Evolutionary conservation across 1,140 invertebrate genomes (phyloP).

Genomic region (Artemia franciscana): DNA sequence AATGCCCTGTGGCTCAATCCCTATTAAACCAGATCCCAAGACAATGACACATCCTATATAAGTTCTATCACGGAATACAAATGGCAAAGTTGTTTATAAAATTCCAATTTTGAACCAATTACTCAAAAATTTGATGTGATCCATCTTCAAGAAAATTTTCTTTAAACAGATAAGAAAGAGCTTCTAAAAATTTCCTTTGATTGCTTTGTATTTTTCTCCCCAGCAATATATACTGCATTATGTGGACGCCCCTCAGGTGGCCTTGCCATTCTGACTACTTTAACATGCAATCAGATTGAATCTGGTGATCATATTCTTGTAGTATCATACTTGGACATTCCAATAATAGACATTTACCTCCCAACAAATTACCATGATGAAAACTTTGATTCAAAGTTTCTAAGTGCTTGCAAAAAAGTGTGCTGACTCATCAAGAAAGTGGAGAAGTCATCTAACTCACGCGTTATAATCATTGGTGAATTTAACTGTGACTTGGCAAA

Average conservation of each 20-base stretch:
- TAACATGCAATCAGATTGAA: background rate
- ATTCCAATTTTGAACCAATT: background rate
- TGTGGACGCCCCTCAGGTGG: background rate
- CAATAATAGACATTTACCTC: background rate
- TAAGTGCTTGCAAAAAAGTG: background rate
- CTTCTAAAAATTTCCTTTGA: background rate
- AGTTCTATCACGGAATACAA: background rate
- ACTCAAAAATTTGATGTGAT: background rate
- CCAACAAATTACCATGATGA: background rate
- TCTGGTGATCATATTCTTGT: background rate
- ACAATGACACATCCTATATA: background rate
- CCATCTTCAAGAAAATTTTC: background rate
- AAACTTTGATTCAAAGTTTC: background rate
- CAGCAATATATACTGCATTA: background rate
- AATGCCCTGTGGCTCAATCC: background rate
- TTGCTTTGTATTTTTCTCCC: background rate
- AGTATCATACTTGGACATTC: background rate
- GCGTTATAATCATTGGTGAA: background rate
- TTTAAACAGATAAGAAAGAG: background rate
- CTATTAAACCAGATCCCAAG: background rate
- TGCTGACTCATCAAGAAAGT: background rate
- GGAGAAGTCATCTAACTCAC: background rate
- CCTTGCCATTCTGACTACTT: background rate
- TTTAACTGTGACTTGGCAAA: background rate
- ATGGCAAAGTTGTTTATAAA: no score